phyloP scores from a whole-genome alignment of 2,113 vertebrate species.

The Grammomys dolichurus region DNA sequence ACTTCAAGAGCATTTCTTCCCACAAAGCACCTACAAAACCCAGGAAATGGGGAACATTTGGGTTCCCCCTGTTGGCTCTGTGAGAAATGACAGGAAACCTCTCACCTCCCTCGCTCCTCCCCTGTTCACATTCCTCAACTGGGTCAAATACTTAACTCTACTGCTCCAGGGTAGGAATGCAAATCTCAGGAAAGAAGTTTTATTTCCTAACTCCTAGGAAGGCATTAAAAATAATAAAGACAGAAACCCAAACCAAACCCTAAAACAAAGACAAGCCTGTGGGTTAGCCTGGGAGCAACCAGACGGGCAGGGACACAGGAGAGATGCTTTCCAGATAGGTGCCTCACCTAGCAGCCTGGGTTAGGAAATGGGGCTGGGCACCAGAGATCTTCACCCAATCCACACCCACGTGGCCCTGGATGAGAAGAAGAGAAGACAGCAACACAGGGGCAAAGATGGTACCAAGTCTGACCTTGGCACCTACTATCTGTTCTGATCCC shows the following conservation, averaged over 20 bases:
- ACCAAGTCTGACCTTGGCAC: background rate
- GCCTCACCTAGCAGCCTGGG: background rate
- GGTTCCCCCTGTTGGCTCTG: slow-evolving; percentile 48
- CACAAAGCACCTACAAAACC: background rate
- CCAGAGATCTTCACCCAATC: background rate
- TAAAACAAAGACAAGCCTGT: slow-evolving; percentile 12
- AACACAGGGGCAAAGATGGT: background rate
- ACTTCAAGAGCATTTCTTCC: background rate
- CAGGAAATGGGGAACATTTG: background rate
- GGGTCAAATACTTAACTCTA: slow-evolving; percentile 31
- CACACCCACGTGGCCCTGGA: background rate
- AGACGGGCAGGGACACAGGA: background rate
- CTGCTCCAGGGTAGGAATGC: slow-evolving; percentile 18
- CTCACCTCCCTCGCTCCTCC: background rate
- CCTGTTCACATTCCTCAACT: background rate
- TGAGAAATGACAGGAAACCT: slow-evolving; percentile 24
- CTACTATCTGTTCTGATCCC: background rate
- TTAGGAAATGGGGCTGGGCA: background rate
- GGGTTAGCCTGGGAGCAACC: background rate
- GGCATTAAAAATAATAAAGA: slow-evolving; percentile 68
- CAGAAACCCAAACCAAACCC: slow-evolving; percentile 69
- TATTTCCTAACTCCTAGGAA: slow-evolving; percentile 75
- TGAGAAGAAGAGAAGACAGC: slow-evolving; percentile 5
- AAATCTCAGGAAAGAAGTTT: slow-evolving; percentile 73
- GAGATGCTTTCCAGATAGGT: background rate